phyloP scores from a whole-genome alignment of 1,140 invertebrate genomes.

The Drosophila prosaltans region DNA sequence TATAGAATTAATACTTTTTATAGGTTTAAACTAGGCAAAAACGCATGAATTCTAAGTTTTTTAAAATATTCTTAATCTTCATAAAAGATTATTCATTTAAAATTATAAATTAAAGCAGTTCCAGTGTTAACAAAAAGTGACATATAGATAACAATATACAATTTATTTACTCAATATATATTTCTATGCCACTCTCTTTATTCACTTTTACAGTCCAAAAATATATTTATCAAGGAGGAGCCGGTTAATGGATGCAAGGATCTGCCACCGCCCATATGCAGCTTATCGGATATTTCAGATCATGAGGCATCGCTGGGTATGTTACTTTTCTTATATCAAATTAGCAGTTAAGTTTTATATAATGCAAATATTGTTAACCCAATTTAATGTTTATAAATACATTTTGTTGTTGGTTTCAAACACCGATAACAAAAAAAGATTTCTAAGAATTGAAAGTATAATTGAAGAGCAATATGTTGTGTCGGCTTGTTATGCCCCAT shows the following conservation, averaged over 20 bases:
- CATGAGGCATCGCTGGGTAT: constrained; percentile 78
- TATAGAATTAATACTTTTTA: no score
- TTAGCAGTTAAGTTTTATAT: constrained; percentile 6
- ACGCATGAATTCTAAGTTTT: no score
- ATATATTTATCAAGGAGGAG: constrained; percentile 78
- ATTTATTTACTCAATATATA: no score
- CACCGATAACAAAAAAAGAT: constrained; percentile 51
- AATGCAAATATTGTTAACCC: constrained; percentile 44
- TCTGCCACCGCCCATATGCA: constrained; percentile 65
- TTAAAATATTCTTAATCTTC: no score
- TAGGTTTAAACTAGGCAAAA: no score
- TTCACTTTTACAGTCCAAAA: constrained; percentile 58
- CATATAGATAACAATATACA: no score
- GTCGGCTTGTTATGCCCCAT: constrained; percentile 22
- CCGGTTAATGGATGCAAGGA: constrained; percentile 74
- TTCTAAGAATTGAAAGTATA: constrained; percentile 57
- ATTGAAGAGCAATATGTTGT: constrained; percentile 76
- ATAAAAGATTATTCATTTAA: no score
- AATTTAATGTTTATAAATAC: constrained; percentile 15
- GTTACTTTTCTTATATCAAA: constrained; percentile 24
- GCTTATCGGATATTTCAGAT: constrained; percentile 82
- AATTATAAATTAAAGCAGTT: no score
- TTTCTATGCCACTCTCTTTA: no score
- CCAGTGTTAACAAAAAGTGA: no score
- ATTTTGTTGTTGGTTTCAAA: constrained; percentile 31